These are phyloP conservation scores for Palloptera scutellata DNA, from an alignment of 2,888 invertebrate species.

Conservation along the genomic window DNA sequence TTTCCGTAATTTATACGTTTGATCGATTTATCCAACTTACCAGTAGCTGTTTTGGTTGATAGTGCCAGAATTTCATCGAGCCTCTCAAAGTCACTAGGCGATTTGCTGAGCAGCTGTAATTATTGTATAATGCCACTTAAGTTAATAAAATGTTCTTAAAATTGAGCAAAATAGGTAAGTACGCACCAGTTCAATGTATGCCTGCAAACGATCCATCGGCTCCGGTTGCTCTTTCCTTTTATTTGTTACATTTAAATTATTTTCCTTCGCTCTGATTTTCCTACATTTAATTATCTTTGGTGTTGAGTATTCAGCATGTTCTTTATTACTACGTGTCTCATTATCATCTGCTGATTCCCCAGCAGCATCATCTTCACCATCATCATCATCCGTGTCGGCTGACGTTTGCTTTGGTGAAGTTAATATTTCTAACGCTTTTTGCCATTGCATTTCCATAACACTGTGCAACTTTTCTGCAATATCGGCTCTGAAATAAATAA, in stretches of 20 bases:
- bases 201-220: constrained; percentile 57
- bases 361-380: constrained; percentile 40
- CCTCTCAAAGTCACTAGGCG: constrained; percentile 63
- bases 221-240: constrained; percentile 45
- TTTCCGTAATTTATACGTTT: constrained; percentile 43
- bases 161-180: no score
- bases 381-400: constrained; percentile 39
- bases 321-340: constrained; percentile 33
- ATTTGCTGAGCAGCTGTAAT: constrained; percentile 67
- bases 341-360: constrained; percentile 46
- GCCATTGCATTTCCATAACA: constrained; percentile 84
- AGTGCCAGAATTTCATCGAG: constrained; percentile 56
- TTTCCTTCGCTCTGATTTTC: constrained; percentile 33
- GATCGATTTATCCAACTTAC: constrained; percentile 40
- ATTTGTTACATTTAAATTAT: constrained; percentile 46
- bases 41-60: constrained; percentile 42
- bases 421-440: constrained; percentile 77
- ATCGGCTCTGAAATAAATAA: constrained; percentile 67
- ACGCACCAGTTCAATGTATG: constrained; percentile 60
- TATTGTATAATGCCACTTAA: neutral
- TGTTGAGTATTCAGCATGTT: constrained; percentile 48
- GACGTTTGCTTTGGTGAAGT: constrained; percentile 63
- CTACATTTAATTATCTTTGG: constrained; percentile 56
- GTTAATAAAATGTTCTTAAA: neutral
- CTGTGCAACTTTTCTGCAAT: constrained; percentile 78